phyloP scores from a whole-genome alignment of 2,113 vertebrate genomes.

The Saccopteryx leptura region DNA sequence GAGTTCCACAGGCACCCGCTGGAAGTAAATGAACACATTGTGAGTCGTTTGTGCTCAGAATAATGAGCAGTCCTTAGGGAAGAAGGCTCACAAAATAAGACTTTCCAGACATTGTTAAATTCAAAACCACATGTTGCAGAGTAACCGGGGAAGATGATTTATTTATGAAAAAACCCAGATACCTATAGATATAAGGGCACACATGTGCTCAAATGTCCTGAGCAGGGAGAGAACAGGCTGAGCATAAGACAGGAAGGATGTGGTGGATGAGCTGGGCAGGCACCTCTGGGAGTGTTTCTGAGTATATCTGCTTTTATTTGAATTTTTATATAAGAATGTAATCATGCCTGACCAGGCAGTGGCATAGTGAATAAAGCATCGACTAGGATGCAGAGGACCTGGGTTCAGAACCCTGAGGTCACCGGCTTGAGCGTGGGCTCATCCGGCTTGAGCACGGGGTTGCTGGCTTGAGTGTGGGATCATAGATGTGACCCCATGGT shows the following conservation, averaged over 20 bases:
- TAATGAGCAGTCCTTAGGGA: constrained; percentile 1
- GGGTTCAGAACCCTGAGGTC: too few relatives aligned
- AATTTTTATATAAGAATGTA: background rate
- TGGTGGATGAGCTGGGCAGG: background rate
- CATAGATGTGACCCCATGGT: too few relatives aligned
- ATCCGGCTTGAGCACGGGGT: too few relatives aligned
- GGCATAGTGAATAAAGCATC: too few relatives aligned
- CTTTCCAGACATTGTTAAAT: constrained; percentile 43
- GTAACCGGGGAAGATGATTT: constrained; percentile 45
- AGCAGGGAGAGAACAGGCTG: background rate
- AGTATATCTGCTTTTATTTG: background rate
- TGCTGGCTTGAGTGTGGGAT: too few relatives aligned
- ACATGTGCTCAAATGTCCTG: background rate
- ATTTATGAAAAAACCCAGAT: constrained; percentile 42
- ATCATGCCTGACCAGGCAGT: background rate
- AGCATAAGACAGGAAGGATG: background rate
- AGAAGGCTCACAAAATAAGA: background rate
- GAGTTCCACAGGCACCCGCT: background rate
- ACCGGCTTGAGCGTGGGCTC: too few relatives aligned
- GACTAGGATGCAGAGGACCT: too few relatives aligned
- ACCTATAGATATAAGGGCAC: background rate
- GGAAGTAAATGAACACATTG: background rate
- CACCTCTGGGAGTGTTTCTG: constrained; percentile 1
- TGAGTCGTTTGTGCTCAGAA: constrained; percentile 36
- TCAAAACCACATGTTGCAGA: constrained; percentile 33